Percentiles rank a stretch among this genome's conserved stretches.
Evolutionary conservation across 2,888 invertebrate genomes (phyloP).

Genomic region (Tetranychus piercei): DNA sequence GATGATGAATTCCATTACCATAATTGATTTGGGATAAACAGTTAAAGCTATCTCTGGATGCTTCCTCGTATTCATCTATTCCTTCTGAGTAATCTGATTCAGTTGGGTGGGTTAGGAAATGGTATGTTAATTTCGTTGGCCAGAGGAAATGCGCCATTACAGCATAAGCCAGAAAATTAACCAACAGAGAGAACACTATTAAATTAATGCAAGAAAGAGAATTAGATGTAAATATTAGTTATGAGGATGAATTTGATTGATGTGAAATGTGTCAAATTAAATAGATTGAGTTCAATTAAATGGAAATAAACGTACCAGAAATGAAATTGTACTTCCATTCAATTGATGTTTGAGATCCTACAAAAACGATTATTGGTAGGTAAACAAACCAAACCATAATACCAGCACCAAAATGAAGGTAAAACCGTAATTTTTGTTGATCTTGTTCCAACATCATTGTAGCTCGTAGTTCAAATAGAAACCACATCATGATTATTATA

Average conservation of each 20-base stretch:
- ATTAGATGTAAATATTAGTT: background rate
- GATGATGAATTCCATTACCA: background rate
- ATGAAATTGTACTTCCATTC: constrained; percentile 87
- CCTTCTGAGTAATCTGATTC: constrained; percentile 21
- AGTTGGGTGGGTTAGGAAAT: constrained; percentile 17
- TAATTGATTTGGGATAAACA: constrained; percentile 1
- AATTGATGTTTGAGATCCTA: constrained; percentile 77
- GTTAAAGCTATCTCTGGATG: background rate
- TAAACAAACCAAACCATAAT: constrained; percentile 97
- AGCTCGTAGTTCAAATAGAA: constrained; percentile 50
- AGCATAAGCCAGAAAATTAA: constrained; percentile 81
- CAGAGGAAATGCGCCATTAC: constrained; percentile 87
- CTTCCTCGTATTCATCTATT: constrained; percentile 20
- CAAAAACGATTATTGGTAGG: constrained; percentile 76
- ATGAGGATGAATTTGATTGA: background rate
- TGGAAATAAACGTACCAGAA: constrained; percentile 45
- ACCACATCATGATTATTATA: constrained; percentile 71
- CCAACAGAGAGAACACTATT: constrained; percentile 78
- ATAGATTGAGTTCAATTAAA: no score
- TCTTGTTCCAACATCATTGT: constrained; percentile 64
- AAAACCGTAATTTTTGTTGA: constrained; percentile 67
- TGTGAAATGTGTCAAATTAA: background rate
- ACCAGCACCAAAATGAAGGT: constrained; percentile 88
- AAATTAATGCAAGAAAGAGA: constrained; percentile 26
- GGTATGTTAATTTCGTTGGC: constrained; percentile 45